Evolutionary conservation across 2,113 vertebrate genomes (phyloP).

Genomic region (Marmota monax): DNA sequence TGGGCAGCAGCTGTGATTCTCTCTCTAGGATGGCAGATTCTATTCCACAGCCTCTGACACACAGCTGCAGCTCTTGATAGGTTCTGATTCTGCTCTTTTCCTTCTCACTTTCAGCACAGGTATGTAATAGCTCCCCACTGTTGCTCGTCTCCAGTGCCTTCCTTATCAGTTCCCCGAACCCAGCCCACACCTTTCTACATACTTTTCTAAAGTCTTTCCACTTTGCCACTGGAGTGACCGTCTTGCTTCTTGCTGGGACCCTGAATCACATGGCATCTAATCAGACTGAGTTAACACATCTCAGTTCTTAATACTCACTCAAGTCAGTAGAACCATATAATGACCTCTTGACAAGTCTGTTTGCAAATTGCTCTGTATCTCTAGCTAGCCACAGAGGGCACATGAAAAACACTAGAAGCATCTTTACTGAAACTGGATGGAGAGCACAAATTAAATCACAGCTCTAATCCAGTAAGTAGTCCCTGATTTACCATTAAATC

Average conservation of each 20-base stretch:
- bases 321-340: background rate
- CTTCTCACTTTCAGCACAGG: background rate
- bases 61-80: background rate
- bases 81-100: background rate
- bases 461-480: background rate
- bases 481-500: background rate
- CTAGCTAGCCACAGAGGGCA: background rate
- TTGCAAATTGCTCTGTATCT: background rate
- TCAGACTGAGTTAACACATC: slow-evolving; percentile 77
- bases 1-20: background rate
- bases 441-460: background rate
- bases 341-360: background rate
- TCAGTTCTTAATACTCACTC: background rate
- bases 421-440: background rate
- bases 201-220: background rate
- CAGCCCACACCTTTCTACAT: background rate
- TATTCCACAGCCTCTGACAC: background rate
- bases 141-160: background rate
- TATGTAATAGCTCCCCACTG: background rate
- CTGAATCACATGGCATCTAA: background rate
- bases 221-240: background rate
- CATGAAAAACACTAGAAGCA: background rate
- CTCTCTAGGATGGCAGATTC: background rate
- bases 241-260: background rate
- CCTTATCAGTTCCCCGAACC: background rate